Percentiles rank a stretch among this genome's conserved stretches.
These are phyloP conservation scores for Gopherus evgoodei DNA, from an alignment of 2,113 vertebrate species.

Conservation along the genomic window DNA sequence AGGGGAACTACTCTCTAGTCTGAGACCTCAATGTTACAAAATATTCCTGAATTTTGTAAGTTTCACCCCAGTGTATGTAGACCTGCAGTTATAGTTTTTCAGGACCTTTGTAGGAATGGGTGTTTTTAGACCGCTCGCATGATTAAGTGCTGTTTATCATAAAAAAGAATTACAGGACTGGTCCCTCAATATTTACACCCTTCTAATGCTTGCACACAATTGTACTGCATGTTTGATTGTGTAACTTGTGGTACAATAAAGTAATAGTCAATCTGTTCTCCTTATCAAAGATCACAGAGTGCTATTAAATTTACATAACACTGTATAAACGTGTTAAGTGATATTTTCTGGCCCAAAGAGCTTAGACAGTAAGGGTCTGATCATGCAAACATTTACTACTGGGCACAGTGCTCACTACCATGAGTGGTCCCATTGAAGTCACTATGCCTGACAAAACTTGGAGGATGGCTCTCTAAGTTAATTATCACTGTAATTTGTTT, in stretches of 20 bases:
- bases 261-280: constrained; percentile 13
- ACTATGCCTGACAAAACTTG: neutral
- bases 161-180: neutral
- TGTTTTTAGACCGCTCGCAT: neutral
- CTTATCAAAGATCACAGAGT: neutral
- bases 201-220: neutral
- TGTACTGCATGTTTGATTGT: constrained; percentile 41
- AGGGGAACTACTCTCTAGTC: neutral
- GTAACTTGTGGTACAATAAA: constrained; percentile 41
- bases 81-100: neutral
- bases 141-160: neutral
- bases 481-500: neutral
- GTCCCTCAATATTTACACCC: neutral
- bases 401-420: neutral
- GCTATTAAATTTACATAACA: constrained; percentile 55
- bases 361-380: neutral
- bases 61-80: constrained; percentile 33
- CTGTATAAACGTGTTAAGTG: constrained; percentile 31
- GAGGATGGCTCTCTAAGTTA: neutral
- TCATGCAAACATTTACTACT: neutral
- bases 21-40: neutral
- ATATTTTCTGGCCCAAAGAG: constrained; percentile 24
- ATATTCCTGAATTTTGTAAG: constrained; percentile 20
- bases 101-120: constrained; percentile 27
- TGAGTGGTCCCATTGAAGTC: neutral